Percentiles rank a stretch among this genome's conserved stretches.
phyloP scores from a whole-genome alignment of 1,140 invertebrate genomes.

The Cydia strobilella region DNA sequence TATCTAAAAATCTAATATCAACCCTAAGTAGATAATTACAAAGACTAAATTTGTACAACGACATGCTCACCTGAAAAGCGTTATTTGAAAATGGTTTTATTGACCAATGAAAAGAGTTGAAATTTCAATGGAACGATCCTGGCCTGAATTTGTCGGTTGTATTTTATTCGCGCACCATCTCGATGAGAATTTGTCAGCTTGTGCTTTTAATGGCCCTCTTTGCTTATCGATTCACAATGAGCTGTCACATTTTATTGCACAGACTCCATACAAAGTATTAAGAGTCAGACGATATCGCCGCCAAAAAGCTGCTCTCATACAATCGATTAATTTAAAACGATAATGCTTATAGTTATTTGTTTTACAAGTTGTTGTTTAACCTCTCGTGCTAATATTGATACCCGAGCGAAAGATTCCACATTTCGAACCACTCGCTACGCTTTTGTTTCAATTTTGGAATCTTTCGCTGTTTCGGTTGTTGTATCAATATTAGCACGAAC shows the following conservation, averaged over 20 bases:
- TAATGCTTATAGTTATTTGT: too few species aligned
- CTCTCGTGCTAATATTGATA: too few species aligned
- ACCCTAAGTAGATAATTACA: not conserved
- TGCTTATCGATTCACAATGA: not conserved
- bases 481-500: too few species aligned
- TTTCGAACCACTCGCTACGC: too few species aligned
- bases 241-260: not conserved
- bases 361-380: too few species aligned
- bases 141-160: not conserved
- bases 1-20: not conserved
- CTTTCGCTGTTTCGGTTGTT: too few species aligned
- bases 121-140: not conserved
- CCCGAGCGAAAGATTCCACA: too few species aligned
- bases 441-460: too few species aligned
- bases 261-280: too few species aligned
- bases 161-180: not conserved
- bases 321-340: too few species aligned
- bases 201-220: not conserved
- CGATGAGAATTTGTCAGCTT: not conserved
- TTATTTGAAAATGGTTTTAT: not conserved
- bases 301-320: too few species aligned
- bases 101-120: not conserved
- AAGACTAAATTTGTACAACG: not conserved
- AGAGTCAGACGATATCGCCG: too few species aligned
- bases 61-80: not conserved